phyloP scores from a whole-genome alignment of 2,113 vertebrate species.

The Epinephelus moara region DNA sequence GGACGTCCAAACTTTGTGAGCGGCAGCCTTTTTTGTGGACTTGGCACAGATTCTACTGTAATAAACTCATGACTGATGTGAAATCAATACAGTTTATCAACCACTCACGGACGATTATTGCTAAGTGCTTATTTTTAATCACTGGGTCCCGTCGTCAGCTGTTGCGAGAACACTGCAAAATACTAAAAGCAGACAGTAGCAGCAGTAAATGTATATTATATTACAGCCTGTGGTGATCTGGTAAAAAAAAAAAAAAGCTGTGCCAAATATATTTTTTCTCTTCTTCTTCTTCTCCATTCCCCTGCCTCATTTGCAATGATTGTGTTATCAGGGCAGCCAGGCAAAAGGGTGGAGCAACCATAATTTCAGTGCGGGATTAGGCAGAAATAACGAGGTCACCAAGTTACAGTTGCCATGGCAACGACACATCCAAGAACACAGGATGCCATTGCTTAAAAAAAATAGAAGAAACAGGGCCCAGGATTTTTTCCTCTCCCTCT shows the following conservation, averaged over 20 bases:
- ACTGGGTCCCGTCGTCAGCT: constrained; percentile 42
- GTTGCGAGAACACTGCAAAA: constrained; percentile 20
- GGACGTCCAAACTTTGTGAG: constrained; percentile 53
- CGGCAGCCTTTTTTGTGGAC: constrained; percentile 39
- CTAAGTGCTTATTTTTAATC: constrained; percentile 68
- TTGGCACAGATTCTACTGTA: constrained; percentile 47
- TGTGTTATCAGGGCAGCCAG: constrained; percentile 99
- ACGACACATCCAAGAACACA: constrained; percentile 99
- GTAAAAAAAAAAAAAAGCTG: constrained; percentile 16
- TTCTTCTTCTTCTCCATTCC: constrained; percentile 76
- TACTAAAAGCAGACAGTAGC: background rate
- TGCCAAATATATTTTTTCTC: constrained; percentile 47
- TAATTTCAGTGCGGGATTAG: constrained; percentile 99
- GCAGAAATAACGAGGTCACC: constrained; percentile 99
- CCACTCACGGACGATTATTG: constrained; percentile 50
- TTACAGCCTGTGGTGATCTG: constrained; percentile 34
- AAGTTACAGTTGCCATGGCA: constrained; percentile 99
- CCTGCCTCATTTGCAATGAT: constrained; percentile 98
- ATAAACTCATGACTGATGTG: constrained; percentile 66
- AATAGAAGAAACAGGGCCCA: constrained; percentile 73
- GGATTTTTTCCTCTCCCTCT: constrained; percentile 69
- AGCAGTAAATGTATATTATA: background rate
- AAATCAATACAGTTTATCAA: constrained; percentile 73
- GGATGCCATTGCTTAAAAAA: constrained; percentile 91
- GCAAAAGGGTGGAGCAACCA: constrained; percentile 99